Base-by-base conservation (phyloP, 53 echinoderm and acorn worm genomes). In the Echinarachnius parma region DNA sequence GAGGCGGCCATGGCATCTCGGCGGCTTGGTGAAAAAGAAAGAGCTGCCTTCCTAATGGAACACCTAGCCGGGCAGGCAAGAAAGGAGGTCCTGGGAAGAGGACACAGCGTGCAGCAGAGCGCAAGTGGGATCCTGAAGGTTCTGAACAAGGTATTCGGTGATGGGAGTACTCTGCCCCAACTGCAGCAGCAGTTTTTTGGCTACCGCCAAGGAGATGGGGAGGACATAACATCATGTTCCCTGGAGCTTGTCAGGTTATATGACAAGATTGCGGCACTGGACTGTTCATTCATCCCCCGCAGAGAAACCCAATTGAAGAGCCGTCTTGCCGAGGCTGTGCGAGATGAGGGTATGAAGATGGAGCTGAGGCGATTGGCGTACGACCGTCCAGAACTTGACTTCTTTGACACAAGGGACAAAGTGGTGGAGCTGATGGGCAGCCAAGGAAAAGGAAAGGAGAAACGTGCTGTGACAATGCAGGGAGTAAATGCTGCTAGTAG, bases 361-460 rank as follows among this genome's bases (percentile, higher is more conserved):
- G 49, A 66, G 48, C 46, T 66, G 28, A 3, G 67, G 15, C 67
- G 67, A 27, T 9, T 66, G n/a, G 27, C 18, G 14, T n/a, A 23
- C 1, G 56, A 66, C 15, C 7, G 27, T 25, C 67, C 67, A 5
- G 1, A 27, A 26, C 26, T 66, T 25, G 46, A 26, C 4, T 66
- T 56, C 25, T 56, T 84, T 37, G 46, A 79, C 48, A 48, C 47
- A 0, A 45, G 85, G 37, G 78, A 84, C 20, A 34, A 70, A 33
- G 84, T 78, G 37, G 32, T 84, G 2, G 84, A 67, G 9, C 78
- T 78, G 70, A 60, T 84, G 45, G 84, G 84, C 2, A 46, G 32
- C 18, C 25, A 36, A 20, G 48, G 5, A 0, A 53, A 20, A 33
- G 0, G 18, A 24, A 34, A 56, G 56, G 56, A 0, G 25, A 20